phyloP scores from a whole-genome alignment of 92 coral and sea anemone genomes.

The Porites divaricata region DNA sequence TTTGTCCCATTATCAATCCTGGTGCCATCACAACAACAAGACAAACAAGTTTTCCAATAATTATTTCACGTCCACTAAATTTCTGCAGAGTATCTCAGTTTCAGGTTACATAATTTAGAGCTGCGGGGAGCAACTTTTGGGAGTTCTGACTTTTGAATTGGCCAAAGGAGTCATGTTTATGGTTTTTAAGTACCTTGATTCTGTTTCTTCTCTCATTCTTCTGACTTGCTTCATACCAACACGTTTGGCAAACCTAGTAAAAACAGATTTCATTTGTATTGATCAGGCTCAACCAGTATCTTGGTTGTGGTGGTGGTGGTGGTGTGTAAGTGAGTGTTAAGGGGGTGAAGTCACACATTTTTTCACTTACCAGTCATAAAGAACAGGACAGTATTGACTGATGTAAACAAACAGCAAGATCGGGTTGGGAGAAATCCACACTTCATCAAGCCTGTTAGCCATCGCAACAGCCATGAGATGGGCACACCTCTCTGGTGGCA shows the following conservation, averaged over 20 bases:
- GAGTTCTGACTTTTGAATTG: no score
- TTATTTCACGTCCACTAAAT: no score
- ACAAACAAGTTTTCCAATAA: no score
- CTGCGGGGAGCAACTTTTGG: no score
- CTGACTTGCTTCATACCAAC: constrained; percentile 74
- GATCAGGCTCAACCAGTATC: no score
- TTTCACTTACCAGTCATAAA: constrained; percentile 73
- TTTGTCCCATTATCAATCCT: no score
- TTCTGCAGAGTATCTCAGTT: no score
- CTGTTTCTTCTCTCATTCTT: constrained; percentile 72
- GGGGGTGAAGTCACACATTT: not conserved
- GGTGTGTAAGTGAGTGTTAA: no score
- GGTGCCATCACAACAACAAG: no score
- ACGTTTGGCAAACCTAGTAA: constrained; percentile 72
- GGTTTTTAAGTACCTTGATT: constrained; percentile 25
- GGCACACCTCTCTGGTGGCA: constrained; percentile 84
- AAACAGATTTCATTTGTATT: not conserved
- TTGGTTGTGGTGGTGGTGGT: no score
- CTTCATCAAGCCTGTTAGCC: constrained; percentile 86
- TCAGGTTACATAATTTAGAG: no score
- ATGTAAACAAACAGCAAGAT: constrained; percentile 71
- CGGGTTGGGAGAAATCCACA: constrained; percentile 91
- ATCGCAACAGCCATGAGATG: constrained; percentile 74
- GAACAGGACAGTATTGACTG: constrained; percentile 78
- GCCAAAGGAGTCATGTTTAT: no score